A percentile compares a stretch with the other conserved stretches of the same genome.
Evolutionary conservation across 1,140 invertebrate species (phyloP).

Genomic region (Hylaeus anthracinus): DNA sequence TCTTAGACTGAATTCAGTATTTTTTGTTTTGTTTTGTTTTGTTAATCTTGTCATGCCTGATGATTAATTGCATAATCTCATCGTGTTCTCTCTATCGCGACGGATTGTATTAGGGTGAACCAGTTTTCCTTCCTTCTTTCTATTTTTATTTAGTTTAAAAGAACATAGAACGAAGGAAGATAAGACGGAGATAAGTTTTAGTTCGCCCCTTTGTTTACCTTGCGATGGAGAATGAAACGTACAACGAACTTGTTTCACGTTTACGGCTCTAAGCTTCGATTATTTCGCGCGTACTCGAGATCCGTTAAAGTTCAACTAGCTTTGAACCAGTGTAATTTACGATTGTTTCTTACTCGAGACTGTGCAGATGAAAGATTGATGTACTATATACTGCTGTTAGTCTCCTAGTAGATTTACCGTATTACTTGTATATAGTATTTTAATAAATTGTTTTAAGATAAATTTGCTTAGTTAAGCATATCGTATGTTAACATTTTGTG

Average conservation of each 20-base stretch:
- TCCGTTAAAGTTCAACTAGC: not conserved
- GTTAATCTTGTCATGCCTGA: slow-evolving; percentile 30
- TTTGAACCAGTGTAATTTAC: slow-evolving; percentile 7
- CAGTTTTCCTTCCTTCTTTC: too few relatives aligned
- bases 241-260: not conserved
- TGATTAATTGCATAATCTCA: slow-evolving; percentile 39
- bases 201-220: too few relatives aligned
- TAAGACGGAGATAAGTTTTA: too few relatives aligned
- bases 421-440: slow-evolving; percentile 64
- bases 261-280: not conserved
- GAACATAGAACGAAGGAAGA: too few relatives aligned
- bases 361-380: not conserved
- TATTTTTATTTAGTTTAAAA: too few relatives aligned
- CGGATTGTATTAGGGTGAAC: not conserved
- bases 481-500: slow-evolving; percentile 30
- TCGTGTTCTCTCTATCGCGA: slow-evolving; percentile 3
- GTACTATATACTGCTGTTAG: slow-evolving; percentile 24
- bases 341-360: slow-evolving; percentile 22
- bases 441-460: slow-evolving; percentile 36
- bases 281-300: not conserved
- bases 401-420: slow-evolving; percentile 27
- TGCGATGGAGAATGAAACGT: not conserved
- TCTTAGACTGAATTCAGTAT: slow-evolving; percentile 50
- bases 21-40: slow-evolving; percentile 23
- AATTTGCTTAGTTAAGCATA: slow-evolving; percentile 38